Evolutionary conservation across 2,797 vertebrate species (phyloP), one percentile per base, ranked within the genome.

Genomic region (Poecile montanus): DNA sequence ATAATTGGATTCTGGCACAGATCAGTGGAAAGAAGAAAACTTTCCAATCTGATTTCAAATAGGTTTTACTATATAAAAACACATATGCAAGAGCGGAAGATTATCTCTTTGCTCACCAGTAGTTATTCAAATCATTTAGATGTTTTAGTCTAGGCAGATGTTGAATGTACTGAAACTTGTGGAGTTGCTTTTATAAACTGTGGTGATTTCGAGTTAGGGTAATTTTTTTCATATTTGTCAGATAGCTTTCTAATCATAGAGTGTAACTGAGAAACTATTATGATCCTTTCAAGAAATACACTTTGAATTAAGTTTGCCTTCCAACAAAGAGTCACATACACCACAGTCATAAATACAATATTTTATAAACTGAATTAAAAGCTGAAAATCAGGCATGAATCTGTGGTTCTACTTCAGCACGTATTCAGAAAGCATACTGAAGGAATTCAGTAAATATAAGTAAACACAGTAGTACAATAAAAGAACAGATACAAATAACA

Each of bases 1-100:
- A 91, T 96, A 96, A 96, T 85, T 90, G 91, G 87, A 60, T 92
- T 66, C 89, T 97, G 96, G 95, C 97, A 97, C 22, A 86, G 66
- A 89, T 47, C 0, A 3, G 56, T 94, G 94, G 95, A 97, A 97
- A 97, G 85, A 96, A 84, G 93, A 91, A 96, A 96, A 88, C 85
- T 82, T 96, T 94, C 94, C 93, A 80, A 91, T 93, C 90, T 58
- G 50, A 91, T 91, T 89, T 66, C 50, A 88, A 94, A 76, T 58
- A 93, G 32, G 68, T 66, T 93, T 93, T 74, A 74, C 76, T 95
- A 60, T 42, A 53, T 67, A 91, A 96, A 40, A 95, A 89, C 5
- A 91, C 67, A 92, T 22, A 85, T 62, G 36, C 62, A 75, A 74
- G n/a, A 91, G 50, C 6, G 1, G 58, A 85, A 94, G 4, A 93